Conservation (phyloP, 1,140 invertebrate genomes). For the Lucilia cuprina region DNA sequence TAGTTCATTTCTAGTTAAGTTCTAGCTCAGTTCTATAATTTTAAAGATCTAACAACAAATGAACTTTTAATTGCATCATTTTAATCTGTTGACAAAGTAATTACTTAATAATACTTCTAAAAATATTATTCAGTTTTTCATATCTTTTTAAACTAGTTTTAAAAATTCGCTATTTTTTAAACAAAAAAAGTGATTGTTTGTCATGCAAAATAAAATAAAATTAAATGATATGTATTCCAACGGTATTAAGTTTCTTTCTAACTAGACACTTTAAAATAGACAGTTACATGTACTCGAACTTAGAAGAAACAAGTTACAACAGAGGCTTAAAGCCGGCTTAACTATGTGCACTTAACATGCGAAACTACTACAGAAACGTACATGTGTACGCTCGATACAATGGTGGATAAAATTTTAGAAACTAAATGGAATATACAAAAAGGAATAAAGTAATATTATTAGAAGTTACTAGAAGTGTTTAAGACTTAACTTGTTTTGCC, state of each 20-base stretch:
- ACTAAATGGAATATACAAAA: neutral
- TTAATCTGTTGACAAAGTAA: too few relatives aligned
- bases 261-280: neutral
- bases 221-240: neutral
- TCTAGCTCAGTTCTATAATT: too few relatives aligned
- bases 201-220: neutral
- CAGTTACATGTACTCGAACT: conserved; percentile 14
- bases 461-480: neutral
- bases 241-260: conserved; percentile 9
- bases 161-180: neutral
- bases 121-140: too few relatives aligned
- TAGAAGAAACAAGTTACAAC: neutral
- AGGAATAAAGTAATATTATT: neutral
- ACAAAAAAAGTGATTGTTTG: neutral
- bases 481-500: neutral
- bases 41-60: too few relatives aligned
- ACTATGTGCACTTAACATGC: neutral
- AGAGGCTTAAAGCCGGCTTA: neutral
- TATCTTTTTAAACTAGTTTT: neutral
- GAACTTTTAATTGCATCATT: too few relatives aligned
- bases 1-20: too few relatives aligned
- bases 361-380: neutral
- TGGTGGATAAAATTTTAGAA: neutral
- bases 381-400: neutral
- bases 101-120: too few relatives aligned